phyloP scores from a whole-genome alignment of 2,113 vertebrate species.

The Typhlomys cinereus region DNA sequence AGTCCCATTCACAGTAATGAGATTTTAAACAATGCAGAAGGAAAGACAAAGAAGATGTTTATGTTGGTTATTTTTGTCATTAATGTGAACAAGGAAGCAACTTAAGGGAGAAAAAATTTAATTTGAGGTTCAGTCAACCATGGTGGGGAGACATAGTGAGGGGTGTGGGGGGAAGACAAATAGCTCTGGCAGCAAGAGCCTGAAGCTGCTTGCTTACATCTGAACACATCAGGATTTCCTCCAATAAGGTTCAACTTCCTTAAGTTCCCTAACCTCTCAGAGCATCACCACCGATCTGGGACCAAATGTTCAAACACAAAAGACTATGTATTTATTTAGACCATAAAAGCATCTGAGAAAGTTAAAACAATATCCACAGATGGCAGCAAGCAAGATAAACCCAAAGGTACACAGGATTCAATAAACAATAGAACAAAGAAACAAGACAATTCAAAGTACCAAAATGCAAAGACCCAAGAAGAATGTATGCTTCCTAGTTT shows the following conservation, averaged over 20 bases:
- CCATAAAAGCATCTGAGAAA: background rate
- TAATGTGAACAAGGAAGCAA: too few species aligned
- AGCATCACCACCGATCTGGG: background rate
- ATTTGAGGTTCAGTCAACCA: too few species aligned
- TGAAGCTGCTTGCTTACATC: too few species aligned
- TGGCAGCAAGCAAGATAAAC: background rate
- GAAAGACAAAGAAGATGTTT: too few species aligned
- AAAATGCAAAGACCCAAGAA: background rate
- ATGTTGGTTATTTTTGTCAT: too few species aligned
- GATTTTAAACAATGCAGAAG: too few species aligned
- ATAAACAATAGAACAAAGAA: background rate
- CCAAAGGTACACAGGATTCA: background rate
- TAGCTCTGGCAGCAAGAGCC: too few species aligned
- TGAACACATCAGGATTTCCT: background rate
- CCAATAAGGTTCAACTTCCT: background rate
- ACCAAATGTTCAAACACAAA: background rate
- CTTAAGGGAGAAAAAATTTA: too few species aligned
- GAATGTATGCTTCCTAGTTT: background rate
- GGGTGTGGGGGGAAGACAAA: too few species aligned
- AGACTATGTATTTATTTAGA: background rate
- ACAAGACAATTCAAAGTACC: background rate
- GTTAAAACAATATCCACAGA: background rate
- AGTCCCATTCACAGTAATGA: too few species aligned
- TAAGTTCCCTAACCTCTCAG: background rate
- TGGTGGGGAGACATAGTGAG: too few species aligned